Percentiles rank a stretch among this genome's conserved stretches.
phyloP scores from a whole-genome alignment of 2,797 vertebrate genomes.

The Fistularia tabacaria region DNA sequence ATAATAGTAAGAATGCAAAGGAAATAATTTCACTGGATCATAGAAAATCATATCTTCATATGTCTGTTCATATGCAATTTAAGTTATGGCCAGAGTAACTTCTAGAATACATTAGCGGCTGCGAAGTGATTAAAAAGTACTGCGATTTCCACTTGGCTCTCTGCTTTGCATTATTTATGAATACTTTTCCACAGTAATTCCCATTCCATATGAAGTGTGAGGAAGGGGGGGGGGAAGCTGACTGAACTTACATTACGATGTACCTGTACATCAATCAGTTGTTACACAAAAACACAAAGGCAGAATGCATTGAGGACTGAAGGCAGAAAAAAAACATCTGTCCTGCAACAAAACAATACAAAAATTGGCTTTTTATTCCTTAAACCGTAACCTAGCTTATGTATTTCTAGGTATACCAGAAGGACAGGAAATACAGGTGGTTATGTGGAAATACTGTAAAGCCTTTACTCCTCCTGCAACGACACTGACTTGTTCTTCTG shows the following conservation, averaged over 20 bases:
- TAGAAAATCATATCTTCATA: neutral
- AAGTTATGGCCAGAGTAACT: neutral
- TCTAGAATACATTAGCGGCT: constrained; percentile 5
- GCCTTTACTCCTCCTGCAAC: constrained; percentile 4
- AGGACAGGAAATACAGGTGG: neutral
- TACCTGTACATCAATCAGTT: constrained; percentile 5
- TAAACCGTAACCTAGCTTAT: too few species aligned
- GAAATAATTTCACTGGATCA: neutral
- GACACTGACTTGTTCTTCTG: neutral
- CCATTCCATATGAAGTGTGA: constrained; percentile 11
- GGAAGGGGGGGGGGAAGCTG: constrained; percentile 16
- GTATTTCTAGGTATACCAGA: too few species aligned
- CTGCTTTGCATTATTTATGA: constrained; percentile 30
- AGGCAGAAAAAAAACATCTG: constrained; percentile 3
- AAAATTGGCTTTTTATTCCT: too few species aligned
- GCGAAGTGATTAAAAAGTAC: neutral
- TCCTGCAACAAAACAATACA: too few species aligned
- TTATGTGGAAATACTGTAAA: constrained; percentile 26
- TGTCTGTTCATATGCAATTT: neutral
- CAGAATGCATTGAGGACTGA: constrained; percentile 3
- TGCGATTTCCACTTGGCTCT: constrained; percentile 1
- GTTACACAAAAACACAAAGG: constrained; percentile 12
- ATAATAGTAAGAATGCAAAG: constrained; percentile 4
- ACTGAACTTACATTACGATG: constrained; percentile 1
- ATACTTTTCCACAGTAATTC: constrained; percentile 20